phyloP scores from a whole-genome alignment of 2,113 vertebrate genomes.

The Protobothrops mucrosquamatus region DNA sequence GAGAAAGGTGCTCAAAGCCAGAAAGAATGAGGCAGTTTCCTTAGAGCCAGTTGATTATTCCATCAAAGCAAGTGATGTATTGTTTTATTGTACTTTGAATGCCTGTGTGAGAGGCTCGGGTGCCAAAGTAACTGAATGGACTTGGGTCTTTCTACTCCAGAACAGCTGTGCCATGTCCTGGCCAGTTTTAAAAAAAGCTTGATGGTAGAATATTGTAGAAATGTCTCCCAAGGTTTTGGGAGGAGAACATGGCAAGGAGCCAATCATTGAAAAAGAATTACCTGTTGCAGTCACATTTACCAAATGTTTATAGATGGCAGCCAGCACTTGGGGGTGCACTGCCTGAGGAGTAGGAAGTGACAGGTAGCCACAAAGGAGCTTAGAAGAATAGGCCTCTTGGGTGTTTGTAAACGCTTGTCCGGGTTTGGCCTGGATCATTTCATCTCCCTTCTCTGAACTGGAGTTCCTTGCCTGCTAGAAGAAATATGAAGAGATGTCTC shows the following conservation, averaged over 20 bases:
- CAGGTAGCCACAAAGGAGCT: neutral
- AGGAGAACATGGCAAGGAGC: neutral
- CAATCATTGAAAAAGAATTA: neutral
- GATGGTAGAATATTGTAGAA: neutral
- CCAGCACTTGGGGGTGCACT: neutral
- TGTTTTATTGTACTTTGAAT: neutral
- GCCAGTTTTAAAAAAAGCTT: neutral
- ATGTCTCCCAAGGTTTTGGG: neutral
- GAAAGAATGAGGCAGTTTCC: neutral
- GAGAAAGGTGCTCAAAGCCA: neutral
- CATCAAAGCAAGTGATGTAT: neutral
- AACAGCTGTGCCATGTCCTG: neutral
- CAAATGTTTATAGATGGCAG: neutral
- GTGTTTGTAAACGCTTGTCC: neutral
- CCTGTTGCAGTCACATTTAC: neutral
- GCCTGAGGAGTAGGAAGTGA: neutral
- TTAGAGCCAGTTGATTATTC: neutral
- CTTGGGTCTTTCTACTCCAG: neutral
- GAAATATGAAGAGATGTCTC: neutral
- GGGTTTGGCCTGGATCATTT: neutral
- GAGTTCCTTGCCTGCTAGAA: neutral
- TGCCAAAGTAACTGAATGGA: neutral
- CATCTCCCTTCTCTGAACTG: neutral
- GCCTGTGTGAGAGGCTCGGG: neutral
- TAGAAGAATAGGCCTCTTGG: neutral